These are phyloP conservation scores for Oxygymnocypris stewartii DNA, from an alignment of 2,113 vertebrate genomes.

Conservation along the genomic window DNA sequence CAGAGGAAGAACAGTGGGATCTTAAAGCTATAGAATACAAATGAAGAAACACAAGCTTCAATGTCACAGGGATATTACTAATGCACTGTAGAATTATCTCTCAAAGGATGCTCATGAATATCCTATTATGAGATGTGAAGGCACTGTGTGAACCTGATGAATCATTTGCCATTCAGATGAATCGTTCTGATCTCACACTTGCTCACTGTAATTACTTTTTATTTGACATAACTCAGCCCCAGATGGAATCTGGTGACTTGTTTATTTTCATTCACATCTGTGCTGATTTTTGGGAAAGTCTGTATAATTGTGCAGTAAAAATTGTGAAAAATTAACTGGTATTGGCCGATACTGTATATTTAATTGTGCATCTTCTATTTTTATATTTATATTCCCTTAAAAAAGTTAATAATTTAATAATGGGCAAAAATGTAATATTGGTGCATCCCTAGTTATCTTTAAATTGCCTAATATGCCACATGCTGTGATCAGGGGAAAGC, in stretches of 20 bases:
- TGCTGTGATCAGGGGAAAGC: background rate
- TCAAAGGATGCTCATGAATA: slow-evolving; percentile 6
- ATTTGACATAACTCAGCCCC: slow-evolving; percentile 2
- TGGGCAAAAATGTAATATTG: no score
- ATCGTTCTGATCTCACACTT: background rate
- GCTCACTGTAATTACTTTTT: background rate
- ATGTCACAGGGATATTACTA: slow-evolving; percentile 16
- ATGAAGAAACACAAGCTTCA: slow-evolving; percentile 5
- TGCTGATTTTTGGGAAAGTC: no score
- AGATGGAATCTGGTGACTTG: no score
- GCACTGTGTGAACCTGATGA: background rate
- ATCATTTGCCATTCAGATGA: slow-evolving; percentile 26
- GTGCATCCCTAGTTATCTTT: background rate
- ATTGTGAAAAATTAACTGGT: background rate
- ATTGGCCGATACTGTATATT: background rate
- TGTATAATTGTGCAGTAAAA: background rate
- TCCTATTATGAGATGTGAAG: background rate
- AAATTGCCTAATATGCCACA: background rate
- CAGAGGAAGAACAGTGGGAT: slow-evolving; percentile 1
- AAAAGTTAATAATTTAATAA: background rate
- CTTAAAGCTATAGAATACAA: slow-evolving; percentile 34
- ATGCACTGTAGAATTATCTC: background rate
- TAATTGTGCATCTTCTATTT: background rate
- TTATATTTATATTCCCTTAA: background rate
- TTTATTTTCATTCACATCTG: no score